Conservation (phyloP, 2,797 vertebrate species). For the Triplophysa yarkandensis region DNA sequence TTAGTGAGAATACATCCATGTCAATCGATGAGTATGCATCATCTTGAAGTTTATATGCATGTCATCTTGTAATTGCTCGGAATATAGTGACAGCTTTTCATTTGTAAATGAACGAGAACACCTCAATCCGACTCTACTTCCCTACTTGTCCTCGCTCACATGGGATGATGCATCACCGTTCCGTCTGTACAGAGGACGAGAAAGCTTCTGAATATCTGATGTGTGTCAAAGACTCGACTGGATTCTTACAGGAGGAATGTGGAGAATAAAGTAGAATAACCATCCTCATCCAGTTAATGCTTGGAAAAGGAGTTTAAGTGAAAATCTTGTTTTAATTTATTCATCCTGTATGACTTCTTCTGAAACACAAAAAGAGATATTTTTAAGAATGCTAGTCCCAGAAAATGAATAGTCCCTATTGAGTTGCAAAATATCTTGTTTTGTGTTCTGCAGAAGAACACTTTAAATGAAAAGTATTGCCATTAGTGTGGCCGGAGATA, state of each 20-base stretch:
- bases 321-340: too few species aligned
- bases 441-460: too few species aligned
- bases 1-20: neutral
- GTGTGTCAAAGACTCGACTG: conserved; percentile 43
- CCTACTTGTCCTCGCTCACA: conserved; percentile 32
- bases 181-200: conserved; percentile 2
- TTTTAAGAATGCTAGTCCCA: too few species aligned
- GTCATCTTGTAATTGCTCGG: neutral
- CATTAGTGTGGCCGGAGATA: neutral
- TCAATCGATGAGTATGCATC: conserved; percentile 24
- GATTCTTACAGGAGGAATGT: conserved; percentile 17
- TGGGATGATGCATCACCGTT: conserved; percentile 38
- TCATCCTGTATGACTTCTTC: too few species aligned
- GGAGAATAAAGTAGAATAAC: too few species aligned
- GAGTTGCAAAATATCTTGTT: too few species aligned
- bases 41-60: neutral
- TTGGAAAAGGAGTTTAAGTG: neutral
- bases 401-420: too few species aligned
- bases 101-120: conserved; percentile 46
- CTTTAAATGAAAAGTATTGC: neutral
- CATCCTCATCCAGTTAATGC: neutral
- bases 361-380: too few species aligned
- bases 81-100: conserved; percentile 43
- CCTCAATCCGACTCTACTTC: conserved; percentile 39
- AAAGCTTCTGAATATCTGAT: conserved; percentile 29